Conservation (phyloP, 2,888 invertebrate species). For the Gibbula magus region DNA sequence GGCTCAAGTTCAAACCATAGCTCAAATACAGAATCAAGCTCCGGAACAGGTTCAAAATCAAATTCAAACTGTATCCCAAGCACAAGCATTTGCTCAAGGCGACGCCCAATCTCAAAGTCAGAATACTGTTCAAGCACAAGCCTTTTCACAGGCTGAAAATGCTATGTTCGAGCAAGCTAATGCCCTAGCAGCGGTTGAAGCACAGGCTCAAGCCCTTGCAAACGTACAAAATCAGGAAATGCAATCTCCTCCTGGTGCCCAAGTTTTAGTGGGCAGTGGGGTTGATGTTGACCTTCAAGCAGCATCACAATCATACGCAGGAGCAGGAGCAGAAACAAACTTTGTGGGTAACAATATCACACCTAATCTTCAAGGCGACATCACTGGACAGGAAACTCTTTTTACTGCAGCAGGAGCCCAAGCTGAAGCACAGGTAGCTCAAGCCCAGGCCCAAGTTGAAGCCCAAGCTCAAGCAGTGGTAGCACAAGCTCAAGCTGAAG, state of each 20-base stretch:
- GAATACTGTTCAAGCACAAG: background rate
- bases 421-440: background rate
- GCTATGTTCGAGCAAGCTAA: background rate
- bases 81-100: background rate
- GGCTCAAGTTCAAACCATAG: background rate
- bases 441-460: background rate
- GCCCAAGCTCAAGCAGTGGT: background rate
- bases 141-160: background rate
- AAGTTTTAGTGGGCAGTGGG: background rate
- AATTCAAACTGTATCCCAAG: background rate
- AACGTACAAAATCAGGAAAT: background rate
- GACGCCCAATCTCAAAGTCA: background rate
- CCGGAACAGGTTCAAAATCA: background rate
- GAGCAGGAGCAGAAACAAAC: background rate
- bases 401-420: background rate
- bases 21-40: background rate
- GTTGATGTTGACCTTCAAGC: background rate
- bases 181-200: background rate
- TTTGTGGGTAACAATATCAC: background rate
- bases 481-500: slow-evolving; percentile 6
- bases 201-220: background rate
- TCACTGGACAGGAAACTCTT: no score
- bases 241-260: background rate
- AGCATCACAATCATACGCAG: no score
- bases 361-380: no score